phyloP scores from a whole-genome alignment of 1,140 invertebrate genomes.

The Atopsyche davidsoni region DNA sequence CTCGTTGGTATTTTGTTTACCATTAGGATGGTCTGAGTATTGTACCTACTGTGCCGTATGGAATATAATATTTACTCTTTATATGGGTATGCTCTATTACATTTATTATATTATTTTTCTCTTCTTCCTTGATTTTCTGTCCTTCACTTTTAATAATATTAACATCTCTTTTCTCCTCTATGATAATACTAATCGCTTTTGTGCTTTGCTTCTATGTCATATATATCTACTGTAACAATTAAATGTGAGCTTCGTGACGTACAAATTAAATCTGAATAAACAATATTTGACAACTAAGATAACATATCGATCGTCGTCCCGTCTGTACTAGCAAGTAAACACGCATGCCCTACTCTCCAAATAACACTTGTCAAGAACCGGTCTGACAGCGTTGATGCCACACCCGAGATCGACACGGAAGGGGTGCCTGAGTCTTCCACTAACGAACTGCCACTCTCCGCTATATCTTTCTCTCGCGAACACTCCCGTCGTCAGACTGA shows the following conservation, averaged over 20 bases:
- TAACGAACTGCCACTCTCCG: conserved; percentile 55
- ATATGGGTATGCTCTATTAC: conserved; percentile 21
- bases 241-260: no score
- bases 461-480: conserved; percentile 40
- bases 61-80: conserved; percentile 8
- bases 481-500: background rate
- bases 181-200: conserved; percentile 17
- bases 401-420: conserved; percentile 37
- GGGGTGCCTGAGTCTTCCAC: conserved; percentile 46
- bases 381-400: conserved; percentile 28
- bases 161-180: conserved; percentile 10
- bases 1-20: no score
- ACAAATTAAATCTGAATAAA: no score
- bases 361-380: conserved; percentile 7
- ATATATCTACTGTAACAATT: no score
- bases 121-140: conserved; percentile 24
- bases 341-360: conserved; percentile 22
- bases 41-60: no score
- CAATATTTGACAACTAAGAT: no score
- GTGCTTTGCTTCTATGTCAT: conserved; percentile 19
- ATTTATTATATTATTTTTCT: conserved; percentile 26
- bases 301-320: no score
- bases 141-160: conserved; percentile 24
- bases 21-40: no score
- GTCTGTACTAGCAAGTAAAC: conserved; percentile 2